These are phyloP conservation scores for Stratiomys singularior DNA, from an alignment of 2,888 invertebrate species.

Conservation along the genomic window DNA sequence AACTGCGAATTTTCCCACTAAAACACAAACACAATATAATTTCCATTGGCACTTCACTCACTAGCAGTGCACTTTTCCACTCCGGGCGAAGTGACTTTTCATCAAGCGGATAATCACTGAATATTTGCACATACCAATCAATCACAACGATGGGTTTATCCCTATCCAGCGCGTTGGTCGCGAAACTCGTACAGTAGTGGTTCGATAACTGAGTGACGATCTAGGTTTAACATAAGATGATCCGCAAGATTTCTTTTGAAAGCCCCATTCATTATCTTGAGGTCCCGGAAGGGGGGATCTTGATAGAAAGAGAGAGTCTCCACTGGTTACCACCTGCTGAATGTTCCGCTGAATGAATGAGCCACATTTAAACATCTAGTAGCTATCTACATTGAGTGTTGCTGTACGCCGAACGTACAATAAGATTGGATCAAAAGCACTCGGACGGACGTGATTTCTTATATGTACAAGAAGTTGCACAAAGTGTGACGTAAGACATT, in stretches of 20 bases:
- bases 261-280: background rate
- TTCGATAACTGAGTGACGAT: constrained; percentile 2
- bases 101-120: background rate
- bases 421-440: no score
- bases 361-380: background rate
- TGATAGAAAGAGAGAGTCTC: constrained; percentile 30
- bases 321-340: background rate
- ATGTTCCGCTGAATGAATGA: background rate
- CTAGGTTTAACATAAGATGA: background rate
- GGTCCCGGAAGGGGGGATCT: background rate
- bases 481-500: constrained; percentile 10
- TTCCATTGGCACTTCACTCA: constrained; percentile 25
- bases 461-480: constrained; percentile 5
- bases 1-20: constrained; percentile 17
- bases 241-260: background rate
- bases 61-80: background rate
- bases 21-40: constrained; percentile 20
- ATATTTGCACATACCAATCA: background rate
- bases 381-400: no score
- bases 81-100: background rate
- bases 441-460: background rate
- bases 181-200: background rate
- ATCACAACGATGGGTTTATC: background rate
- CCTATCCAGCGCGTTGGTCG: background rate
- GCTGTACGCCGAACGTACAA: background rate